phyloP scores from a whole-genome alignment of 2,888 invertebrate species.

The Pachliopta kotzebuea region DNA sequence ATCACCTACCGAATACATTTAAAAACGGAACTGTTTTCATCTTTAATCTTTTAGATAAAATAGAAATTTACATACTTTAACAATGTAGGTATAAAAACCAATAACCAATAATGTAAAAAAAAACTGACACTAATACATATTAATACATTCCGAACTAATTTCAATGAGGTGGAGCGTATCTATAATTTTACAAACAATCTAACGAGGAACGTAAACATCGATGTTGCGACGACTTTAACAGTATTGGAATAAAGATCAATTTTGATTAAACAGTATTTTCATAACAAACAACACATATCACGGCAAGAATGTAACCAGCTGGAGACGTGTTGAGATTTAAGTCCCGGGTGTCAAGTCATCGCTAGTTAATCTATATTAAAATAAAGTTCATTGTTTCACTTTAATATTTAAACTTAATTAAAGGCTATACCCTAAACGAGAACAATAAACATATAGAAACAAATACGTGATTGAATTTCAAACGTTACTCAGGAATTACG shows the following conservation, averaged over 20 bases:
- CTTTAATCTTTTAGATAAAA: constrained; percentile 36
- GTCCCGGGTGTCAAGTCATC: constrained; percentile 72
- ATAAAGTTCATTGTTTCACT: constrained; percentile 74
- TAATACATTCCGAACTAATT: constrained; percentile 69
- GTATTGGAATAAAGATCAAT: constrained; percentile 7
- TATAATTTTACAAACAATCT: constrained; percentile 41
- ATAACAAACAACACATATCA: neutral
- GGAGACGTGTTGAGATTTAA: constrained; percentile 45
- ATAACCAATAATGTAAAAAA: constrained; percentile 68
- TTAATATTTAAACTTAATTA: constrained; percentile 66
- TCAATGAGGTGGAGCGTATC: constrained; percentile 56
- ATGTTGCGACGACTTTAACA: constrained; percentile 1
- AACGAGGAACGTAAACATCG: constrained; percentile 12
- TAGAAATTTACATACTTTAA: constrained; percentile 62
- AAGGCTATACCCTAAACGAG: constrained; percentile 37
- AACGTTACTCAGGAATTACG: neutral
- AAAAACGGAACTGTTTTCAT: neutral
- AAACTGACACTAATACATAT: constrained; percentile 72
- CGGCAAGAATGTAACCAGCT: constrained; percentile 34
- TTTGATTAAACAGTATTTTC: constrained; percentile 2
- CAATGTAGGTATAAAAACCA: constrained; percentile 63
- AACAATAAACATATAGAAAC: constrained; percentile 24
- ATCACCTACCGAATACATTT: neutral
- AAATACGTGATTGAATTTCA: constrained; percentile 23
- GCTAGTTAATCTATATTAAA: constrained; percentile 77